phyloP scores from a whole-genome alignment of 1,140 invertebrate genomes.

The Brachionus paranguensis region DNA sequence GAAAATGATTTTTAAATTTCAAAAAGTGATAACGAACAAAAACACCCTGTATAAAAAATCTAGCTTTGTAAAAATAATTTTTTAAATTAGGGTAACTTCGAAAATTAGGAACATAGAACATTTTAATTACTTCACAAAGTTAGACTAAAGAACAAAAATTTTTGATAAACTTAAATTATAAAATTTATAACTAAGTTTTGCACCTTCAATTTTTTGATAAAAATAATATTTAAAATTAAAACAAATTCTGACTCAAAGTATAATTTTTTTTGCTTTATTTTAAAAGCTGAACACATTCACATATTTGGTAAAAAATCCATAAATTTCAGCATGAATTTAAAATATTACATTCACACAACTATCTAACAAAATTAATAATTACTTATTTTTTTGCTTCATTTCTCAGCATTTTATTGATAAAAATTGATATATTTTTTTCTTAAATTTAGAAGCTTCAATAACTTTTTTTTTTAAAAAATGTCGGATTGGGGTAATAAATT shows the following conservation, averaged over 20 bases:
- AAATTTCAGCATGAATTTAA: neutral
- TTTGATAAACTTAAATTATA: neutral
- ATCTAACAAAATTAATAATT: neutral
- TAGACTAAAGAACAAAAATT: too few relatives aligned
- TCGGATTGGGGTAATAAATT: neutral
- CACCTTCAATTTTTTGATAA: neutral
- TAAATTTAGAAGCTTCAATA: neutral
- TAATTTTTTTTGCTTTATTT: neutral
- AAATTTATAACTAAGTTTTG: neutral
- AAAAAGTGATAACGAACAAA: too few relatives aligned
- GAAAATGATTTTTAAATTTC: too few relatives aligned
- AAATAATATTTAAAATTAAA: too few relatives aligned
- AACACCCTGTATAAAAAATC: too few relatives aligned
- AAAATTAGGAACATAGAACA: too few relatives aligned
- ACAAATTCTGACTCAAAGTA: neutral
- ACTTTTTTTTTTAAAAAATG: neutral
- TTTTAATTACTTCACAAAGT: too few relatives aligned
- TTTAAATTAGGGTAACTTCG: too few relatives aligned
- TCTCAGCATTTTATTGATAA: neutral
- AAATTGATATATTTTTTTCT: neutral
- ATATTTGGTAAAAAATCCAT: neutral
- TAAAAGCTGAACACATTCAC: neutral
- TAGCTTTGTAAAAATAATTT: too few relatives aligned
- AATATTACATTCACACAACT: neutral
- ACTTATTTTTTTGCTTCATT: neutral